Evolutionary conservation across 2,113 vertebrate genomes (phyloP).

Genomic region (Crotalus helleri): DNA sequence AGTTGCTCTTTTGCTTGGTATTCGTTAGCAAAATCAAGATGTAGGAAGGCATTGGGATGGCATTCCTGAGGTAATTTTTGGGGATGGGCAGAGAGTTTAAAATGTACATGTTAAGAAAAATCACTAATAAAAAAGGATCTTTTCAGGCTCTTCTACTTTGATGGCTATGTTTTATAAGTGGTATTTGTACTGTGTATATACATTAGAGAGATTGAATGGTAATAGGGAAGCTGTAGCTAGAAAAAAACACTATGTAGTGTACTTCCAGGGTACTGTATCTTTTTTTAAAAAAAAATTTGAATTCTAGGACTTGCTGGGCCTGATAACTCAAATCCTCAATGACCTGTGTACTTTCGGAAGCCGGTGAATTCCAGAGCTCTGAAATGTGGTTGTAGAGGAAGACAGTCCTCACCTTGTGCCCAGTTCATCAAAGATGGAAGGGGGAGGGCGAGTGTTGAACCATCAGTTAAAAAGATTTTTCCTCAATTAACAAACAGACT

Average conservation of each 20-base stretch:
- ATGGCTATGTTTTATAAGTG: neutral
- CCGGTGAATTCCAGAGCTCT: neutral
- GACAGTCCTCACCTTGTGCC: neutral
- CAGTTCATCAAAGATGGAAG: neutral
- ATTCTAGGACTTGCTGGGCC: neutral
- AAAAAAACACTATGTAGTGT: neutral
- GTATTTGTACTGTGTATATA: neutral
- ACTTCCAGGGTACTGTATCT: neutral
- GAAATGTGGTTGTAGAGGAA: neutral
- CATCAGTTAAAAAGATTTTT: neutral
- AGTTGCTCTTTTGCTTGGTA: neutral
- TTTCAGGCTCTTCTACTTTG: neutral
- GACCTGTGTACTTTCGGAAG: neutral
- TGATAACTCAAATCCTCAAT: neutral
- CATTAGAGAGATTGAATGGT: neutral
- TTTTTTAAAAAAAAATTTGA: neutral
- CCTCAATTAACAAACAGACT: neutral
- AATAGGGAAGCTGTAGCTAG: neutral
- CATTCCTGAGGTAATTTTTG: constrained; percentile 13
- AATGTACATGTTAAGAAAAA: neutral
- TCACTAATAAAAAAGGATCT: neutral
- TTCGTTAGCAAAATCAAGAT: neutral
- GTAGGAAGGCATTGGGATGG: neutral
- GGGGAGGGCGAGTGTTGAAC: neutral
- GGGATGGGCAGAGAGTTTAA: neutral